Evolutionary conservation across 2,797 vertebrate species (phyloP), one percentile per base, ranked within the genome.

Genomic region (Rhynchonycteris naso): DNA sequence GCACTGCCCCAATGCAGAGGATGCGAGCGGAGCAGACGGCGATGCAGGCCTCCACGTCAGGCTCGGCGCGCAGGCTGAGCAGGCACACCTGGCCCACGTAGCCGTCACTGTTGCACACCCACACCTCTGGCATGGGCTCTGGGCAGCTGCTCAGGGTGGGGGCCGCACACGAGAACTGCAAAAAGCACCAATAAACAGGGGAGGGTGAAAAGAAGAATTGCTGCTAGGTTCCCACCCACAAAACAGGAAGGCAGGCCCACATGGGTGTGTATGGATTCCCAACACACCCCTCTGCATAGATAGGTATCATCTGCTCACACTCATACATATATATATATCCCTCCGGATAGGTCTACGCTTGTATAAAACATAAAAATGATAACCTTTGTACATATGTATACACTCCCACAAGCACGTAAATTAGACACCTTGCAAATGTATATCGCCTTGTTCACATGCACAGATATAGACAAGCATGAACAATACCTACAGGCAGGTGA

Each of bases 21-120:
- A 99, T 99, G 92, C 99, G 98, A 0, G 99, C 99, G 0, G 99
- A 99, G 97, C 99, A 99, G 95, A 99, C 99, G 0, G 99, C 99
- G 5, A 99, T 99, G 96, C 99, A 99, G 2, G 99, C 99, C 97
- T 99, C 99, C 89, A 99, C 99, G 0, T 99, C 99, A 33, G 99
- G 99, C 98, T 99, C 99, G 0, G 99, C 99, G 14, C 98, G 98
- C 97, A 99, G 99, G 98, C 99, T 99, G 93, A 99, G 98, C 93
- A 99, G 98, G 95, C 99, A 99, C n/a, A 99, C 99, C 98, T 99
- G 99, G 38, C 99, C 99, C 83, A 99, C 99, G 10, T 99, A 99
- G 69, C 99, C 99, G 0, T 99, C 99, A 0, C 99, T 99, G 98
- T 99, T 99, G 96, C 99, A 99, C 90, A 99, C 99, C 99, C 99